Percentiles rank a stretch among this genome's conserved stretches.
Evolutionary conservation across 2,888 invertebrate species (phyloP).

Genomic region (Rhaphigaster nebulosa): DNA sequence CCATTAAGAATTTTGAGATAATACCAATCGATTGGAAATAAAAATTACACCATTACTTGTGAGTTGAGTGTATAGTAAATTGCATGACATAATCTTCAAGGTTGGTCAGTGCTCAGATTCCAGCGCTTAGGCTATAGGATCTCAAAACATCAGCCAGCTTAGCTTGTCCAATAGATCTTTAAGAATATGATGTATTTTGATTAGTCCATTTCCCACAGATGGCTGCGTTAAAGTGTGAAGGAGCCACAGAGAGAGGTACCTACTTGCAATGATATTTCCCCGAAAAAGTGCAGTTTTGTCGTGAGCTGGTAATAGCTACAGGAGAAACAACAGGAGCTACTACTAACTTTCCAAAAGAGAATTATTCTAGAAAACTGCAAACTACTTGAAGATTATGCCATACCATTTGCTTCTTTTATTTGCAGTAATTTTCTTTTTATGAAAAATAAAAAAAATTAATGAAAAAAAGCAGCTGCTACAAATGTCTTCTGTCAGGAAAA

Average conservation of each 20-base stretch:
- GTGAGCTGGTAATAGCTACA: neutral
- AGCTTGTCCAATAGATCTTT: neutral
- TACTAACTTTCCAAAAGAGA: neutral
- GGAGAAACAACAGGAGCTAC: neutral
- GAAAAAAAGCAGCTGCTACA: no score
- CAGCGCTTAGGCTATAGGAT: neutral
- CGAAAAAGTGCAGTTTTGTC: neutral
- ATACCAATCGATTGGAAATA: no score
- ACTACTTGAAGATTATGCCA: neutral
- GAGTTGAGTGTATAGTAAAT: no score
- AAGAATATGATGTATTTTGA: neutral
- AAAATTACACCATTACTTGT: no score
- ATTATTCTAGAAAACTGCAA: neutral
- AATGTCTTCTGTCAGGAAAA: neutral
- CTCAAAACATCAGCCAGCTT: no score
- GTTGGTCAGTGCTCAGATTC: no score
- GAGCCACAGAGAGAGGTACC: neutral
- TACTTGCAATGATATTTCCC: neutral
- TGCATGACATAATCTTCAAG: no score
- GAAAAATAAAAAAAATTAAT: neutral
- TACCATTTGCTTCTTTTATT: neutral
- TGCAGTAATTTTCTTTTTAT: neutral
- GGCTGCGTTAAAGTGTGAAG: neutral
- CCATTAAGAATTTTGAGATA: neutral
- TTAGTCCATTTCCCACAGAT: neutral